phyloP scores from a whole-genome alignment of 2,797 vertebrate genomes.

The Luscinia luscinia region DNA sequence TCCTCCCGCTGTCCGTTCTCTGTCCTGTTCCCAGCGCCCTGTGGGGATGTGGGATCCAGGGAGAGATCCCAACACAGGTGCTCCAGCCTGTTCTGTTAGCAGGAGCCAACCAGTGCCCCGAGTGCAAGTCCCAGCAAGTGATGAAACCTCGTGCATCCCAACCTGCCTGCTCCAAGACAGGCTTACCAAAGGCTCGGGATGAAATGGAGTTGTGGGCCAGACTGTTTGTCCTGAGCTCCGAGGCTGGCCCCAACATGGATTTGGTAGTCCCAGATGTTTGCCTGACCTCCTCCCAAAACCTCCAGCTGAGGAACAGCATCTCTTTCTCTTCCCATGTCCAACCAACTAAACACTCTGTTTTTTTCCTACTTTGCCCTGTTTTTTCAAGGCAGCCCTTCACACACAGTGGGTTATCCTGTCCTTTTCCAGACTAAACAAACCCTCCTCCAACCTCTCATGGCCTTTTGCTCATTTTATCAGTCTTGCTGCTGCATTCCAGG shows the following conservation, averaged over 20 bases:
- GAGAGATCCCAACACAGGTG: not conserved
- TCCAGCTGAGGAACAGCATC: not conserved
- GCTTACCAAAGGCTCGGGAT: rapidly evolving
- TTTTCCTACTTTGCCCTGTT: not conserved
- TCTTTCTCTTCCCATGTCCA: rapidly evolving
- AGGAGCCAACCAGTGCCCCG: not conserved
- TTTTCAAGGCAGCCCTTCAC: not conserved
- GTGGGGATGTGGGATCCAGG: not conserved
- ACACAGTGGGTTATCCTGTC: not conserved
- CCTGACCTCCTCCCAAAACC: not conserved
- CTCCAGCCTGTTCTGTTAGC: rapidly evolving
- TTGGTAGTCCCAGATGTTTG: not conserved
- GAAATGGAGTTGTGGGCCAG: not conserved
- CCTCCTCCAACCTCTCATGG: not conserved
- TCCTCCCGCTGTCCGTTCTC: rapidly evolving
- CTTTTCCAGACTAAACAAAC: constrained; percentile 37
- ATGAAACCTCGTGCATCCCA: not conserved
- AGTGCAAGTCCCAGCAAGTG: too few species aligned
- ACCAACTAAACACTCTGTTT: rapidly evolving
- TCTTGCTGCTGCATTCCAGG: rapidly evolving
- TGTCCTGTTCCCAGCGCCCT: not conserved
- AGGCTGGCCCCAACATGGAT: not conserved
- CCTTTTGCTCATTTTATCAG: not conserved
- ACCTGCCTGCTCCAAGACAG: not conserved
- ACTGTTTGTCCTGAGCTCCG: rapidly evolving